Percentiles rank a stretch among this genome's conserved stretches.
phyloP scores from a whole-genome alignment of 1,140 invertebrate genomes.

The Leucophenga varia region DNA sequence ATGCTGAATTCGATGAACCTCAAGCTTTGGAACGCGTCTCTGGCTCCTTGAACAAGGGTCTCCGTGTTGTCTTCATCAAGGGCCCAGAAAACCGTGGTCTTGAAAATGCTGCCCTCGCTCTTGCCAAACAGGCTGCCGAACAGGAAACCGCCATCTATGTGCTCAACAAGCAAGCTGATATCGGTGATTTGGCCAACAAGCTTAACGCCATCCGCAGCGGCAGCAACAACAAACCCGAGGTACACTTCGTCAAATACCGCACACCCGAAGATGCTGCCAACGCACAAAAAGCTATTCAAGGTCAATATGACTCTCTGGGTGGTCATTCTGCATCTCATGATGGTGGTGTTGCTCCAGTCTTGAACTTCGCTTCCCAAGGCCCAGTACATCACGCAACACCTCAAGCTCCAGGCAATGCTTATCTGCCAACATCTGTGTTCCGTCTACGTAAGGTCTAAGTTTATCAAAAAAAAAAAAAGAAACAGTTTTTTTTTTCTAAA shows the following conservation, averaged over 20 bases:
- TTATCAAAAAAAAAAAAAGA: no score
- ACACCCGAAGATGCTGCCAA: slow-evolving; percentile 43
- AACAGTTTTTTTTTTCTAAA: no score
- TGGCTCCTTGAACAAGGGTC: slow-evolving; percentile 27
- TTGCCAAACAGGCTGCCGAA: slow-evolving; percentile 45
- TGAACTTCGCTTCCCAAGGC: slow-evolving; percentile 46
- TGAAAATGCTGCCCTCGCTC: slow-evolving; percentile 37
- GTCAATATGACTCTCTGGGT: slow-evolving; percentile 45
- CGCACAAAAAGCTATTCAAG: slow-evolving; percentile 44
- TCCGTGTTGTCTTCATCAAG: slow-evolving; percentile 51
- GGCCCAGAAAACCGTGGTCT: slow-evolving; percentile 42
- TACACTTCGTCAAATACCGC: slow-evolving; percentile 52
- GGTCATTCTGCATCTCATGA: slow-evolving; percentile 33
- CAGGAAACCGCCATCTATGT: slow-evolving; percentile 51
- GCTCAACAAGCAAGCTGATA: slow-evolving; percentile 46
- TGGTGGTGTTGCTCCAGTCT: slow-evolving; percentile 41
- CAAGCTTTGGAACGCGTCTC: slow-evolving; percentile 25
- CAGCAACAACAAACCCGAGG: slow-evolving; percentile 43
- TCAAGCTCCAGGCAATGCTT: slow-evolving; percentile 18
- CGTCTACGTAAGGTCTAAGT: no score
- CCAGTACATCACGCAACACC: slow-evolving; percentile 21
- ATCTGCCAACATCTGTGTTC: slow-evolving; percentile 40
- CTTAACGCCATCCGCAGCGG: slow-evolving; percentile 34
- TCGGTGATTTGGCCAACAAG: slow-evolving; percentile 42
- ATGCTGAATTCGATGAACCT: slow-evolving; percentile 36